Conservation (phyloP, 2,797 vertebrate species). For the Ispidina lecontei region DNA sequence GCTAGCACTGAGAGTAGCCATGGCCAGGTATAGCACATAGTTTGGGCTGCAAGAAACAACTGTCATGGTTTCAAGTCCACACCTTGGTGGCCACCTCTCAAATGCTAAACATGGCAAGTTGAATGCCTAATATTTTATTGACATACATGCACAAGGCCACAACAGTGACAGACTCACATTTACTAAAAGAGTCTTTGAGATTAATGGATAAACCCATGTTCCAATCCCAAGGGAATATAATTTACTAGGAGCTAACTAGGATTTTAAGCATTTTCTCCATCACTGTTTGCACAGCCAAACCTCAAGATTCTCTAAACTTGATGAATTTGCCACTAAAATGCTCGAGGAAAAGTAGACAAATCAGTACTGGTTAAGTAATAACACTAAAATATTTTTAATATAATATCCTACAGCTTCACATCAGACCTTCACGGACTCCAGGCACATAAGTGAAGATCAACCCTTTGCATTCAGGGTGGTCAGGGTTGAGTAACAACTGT, state of each 20-base stretch:
- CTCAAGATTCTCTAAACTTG: neutral
- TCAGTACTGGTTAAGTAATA: neutral
- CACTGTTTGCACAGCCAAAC: neutral
- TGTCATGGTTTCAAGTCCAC: neutral
- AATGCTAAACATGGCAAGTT: neutral
- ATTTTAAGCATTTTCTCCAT: neutral
- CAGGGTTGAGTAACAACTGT: neutral
- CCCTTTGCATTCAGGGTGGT: neutral
- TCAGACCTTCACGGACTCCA: neutral
- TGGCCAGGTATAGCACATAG: neutral
- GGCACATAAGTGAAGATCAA: neutral
- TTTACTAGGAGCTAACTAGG: neutral
- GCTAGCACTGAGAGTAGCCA: accelerated
- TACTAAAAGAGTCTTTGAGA: neutral
- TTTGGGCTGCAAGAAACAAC: neutral
- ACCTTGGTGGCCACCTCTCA: neutral
- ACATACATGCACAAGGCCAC: neutral
- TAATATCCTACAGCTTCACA: neutral
- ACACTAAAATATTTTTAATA: neutral
- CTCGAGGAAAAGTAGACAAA: neutral
- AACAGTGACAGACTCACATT: neutral
- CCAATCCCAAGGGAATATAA: neutral
- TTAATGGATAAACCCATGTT: neutral
- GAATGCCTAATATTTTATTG: neutral
- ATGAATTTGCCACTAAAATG: neutral